Evolutionary conservation across 1,140 invertebrate species (phyloP), one percentile per base, ranked within the genome.

Genomic region (Drosophila melanica): DNA sequence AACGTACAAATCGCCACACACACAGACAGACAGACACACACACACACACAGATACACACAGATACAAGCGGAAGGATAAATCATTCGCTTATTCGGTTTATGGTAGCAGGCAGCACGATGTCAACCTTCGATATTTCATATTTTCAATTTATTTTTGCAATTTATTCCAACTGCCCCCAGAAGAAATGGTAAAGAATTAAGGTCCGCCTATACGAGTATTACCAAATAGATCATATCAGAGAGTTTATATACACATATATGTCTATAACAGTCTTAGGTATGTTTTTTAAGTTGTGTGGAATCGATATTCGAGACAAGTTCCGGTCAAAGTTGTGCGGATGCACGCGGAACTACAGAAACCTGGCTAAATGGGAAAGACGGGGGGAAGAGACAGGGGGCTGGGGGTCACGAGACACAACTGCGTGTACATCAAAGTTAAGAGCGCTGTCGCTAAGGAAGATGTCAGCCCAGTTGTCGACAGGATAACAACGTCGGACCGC

Each of bases 101-200:
- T 33, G 51, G 44, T 20, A 16, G 18, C 20, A 39, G 23, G 39
- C 44, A 58, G 3, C 54, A 67, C 39, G 23, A 59, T 42, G 67
- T 60, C 75, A 67, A 69, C 64, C 71, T 66, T 50, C 71, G 58
- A 82, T 86, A 80, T 84, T 80, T 86, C 70, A 86, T 75, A 80
- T 84, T 80, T 86, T 78, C 80, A 84, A 80, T 86, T 86, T 86
- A 86, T 82, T 82, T 82, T 78, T 65, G 67, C 73, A 77, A 79
- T 79, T 77, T 77, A 77, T 68, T 77, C 58, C 30, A 73, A 74
- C 63, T 45, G 48, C 48, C 73, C 50, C 60, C 33, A 20, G 33
- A 10, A 67, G 16, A 12, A 67, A 67, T 45, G 39, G 14, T n/a
- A 23, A 4, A 67, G 44, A 41, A 37, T 27, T 27, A 20, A 67